Evolutionary conservation across 1,140 invertebrate species (phyloP).

Genomic region (Drosophila trapezifrons): DNA sequence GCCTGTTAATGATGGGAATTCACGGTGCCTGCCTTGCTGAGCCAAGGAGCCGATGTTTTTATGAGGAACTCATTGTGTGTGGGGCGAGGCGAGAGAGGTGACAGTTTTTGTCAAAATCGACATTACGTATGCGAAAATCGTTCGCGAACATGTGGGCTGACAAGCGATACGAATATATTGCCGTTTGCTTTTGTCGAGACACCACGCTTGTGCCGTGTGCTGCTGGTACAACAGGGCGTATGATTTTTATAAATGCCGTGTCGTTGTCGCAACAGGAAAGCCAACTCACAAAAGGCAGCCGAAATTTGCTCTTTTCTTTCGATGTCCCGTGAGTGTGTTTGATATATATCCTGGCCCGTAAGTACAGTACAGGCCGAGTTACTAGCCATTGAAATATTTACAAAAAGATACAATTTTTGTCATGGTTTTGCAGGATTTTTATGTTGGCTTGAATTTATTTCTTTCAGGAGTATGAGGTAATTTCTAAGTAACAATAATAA

Average conservation of each 20-base stretch:
- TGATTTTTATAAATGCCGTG: conserved; percentile 80
- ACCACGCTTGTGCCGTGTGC: conserved; percentile 56
- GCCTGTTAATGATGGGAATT: conserved; percentile 69
- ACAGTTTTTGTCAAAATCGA: conserved; percentile 78
- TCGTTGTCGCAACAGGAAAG: conserved; percentile 74
- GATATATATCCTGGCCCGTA: conserved; percentile 30
- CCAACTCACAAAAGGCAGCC: conserved; percentile 64
- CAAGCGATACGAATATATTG: conserved; percentile 77
- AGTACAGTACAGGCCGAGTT: not conserved
- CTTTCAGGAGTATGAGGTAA: too few relatives aligned
- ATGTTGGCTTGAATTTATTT: too few relatives aligned
- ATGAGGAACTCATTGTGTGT: conserved; percentile 17
- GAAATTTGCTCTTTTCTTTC: conserved; percentile 62
- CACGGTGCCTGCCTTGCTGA: conserved; percentile 6
- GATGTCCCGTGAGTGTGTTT: conserved; percentile 36
- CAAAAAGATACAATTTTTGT: too few relatives aligned
- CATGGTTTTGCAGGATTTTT: too few relatives aligned
- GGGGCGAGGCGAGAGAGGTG: conserved; percentile 25
- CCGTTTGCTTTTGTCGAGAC: conserved; percentile 29
- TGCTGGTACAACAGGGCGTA: conserved; percentile 78
- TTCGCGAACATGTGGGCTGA: conserved; percentile 53
- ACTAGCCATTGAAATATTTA: not conserved
- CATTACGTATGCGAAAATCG: conserved; percentile 69
- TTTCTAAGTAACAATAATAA: too few relatives aligned
- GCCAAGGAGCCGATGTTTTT: conserved; percentile 40